phyloP scores from a whole-genome alignment of 2,113 vertebrate species.

The Clarias batrachus region DNA sequence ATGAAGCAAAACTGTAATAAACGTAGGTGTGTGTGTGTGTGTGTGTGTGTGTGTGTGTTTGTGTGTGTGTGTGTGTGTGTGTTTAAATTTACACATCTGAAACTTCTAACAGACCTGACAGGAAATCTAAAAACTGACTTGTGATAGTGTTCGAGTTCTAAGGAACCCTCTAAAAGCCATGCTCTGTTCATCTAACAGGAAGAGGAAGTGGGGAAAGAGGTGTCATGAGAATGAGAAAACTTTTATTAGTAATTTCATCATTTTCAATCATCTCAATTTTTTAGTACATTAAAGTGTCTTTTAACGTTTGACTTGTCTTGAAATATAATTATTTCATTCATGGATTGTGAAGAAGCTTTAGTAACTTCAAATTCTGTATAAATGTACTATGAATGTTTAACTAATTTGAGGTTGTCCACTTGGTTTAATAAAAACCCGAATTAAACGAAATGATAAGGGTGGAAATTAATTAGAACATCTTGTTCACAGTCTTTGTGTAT shows the following conservation, averaged over 20 bases:
- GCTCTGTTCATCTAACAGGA: not conserved
- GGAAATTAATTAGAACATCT: not conserved
- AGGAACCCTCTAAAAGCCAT: not conserved
- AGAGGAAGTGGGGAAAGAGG: slow-evolving; percentile 38
- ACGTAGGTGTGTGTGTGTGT: no score
- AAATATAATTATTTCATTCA: not conserved
- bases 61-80: no score
- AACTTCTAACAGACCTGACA: not conserved
- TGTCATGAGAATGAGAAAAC: not conserved
- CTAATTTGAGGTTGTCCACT: not conserved
- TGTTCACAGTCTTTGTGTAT: not conserved
- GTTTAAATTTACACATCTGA: not conserved
- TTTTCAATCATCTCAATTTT: not conserved
- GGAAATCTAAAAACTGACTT: slow-evolving; percentile 15
- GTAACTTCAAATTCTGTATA: not conserved
- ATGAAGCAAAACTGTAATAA: no score
- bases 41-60: no score
- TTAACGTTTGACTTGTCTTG: not conserved
- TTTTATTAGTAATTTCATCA: not conserved
- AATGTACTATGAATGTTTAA: not conserved
- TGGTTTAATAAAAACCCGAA: not conserved
- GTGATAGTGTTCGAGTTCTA: slow-evolving; percentile 19
- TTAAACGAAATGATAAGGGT: not conserved
- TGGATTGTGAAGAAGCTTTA: not conserved
- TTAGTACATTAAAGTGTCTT: not conserved